Base-by-base conservation (phyloP, 2,113 vertebrate species). In the Uropsilus gracilis region DNA sequence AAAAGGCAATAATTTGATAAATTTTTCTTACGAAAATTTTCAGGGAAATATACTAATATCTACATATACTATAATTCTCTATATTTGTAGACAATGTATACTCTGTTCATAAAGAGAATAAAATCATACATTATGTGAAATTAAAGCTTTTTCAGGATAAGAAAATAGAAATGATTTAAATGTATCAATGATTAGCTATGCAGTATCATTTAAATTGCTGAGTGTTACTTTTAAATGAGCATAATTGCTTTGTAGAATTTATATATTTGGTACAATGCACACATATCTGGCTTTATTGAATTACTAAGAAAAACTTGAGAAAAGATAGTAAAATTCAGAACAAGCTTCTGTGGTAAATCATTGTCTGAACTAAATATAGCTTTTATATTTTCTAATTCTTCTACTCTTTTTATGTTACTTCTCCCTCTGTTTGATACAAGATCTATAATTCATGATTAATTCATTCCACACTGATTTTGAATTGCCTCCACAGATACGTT, bases 361-460 rank as follows among this genome's bases (percentile, higher is more conserved):
- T n/a, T 85, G 8, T 39, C 17, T 16, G 6, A 66, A 42, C 4
- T 39, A 50, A 75, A 68, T 16, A 30, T 39, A 32, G 64, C 85
- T 66, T 83, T 87, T 7, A 32, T 53, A 24, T 84, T 85, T 73
- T 50, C 11, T 63, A 39, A 69, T 26, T 82, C 24, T 69, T 46
- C 9, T 8, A 46, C 1, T 59, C 3, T 72, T 84, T 90, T 37
- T 6, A 50, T 61, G 10, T 80, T 80, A 71, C 71, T 71, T 63
- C 32, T 75, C 9, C 48, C 24, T 63, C 42, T 59, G 14, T 82
- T 90, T 77, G 75, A 83, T 13, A 42, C 46, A 13, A 59, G 37
- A 76, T 13, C 34, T 86, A 46, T 64, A 82, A 81, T 76, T 89
- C n/a, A 66, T 77, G 84, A 87, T 85, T 72, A 44, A 90, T 22